A percentile compares a stretch with the other conserved stretches of the same genome.
Conservation (phyloP, 2,113 vertebrate species). For the Silurus meridionalis region DNA sequence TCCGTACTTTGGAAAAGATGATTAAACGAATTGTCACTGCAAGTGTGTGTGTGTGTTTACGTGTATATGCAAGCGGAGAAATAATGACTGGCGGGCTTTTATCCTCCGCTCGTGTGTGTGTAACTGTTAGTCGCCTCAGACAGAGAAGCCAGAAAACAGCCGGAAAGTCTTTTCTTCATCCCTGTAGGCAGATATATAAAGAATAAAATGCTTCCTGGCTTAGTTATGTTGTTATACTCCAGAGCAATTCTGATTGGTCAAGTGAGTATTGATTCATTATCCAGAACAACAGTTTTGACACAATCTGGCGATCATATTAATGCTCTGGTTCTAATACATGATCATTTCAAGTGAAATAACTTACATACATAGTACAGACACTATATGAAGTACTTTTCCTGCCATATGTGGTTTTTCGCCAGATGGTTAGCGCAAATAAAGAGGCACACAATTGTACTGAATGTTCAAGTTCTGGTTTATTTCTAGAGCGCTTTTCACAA, state of each 20-base stretch:
- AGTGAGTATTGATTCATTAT: background rate
- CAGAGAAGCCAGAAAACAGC: slow-evolving; percentile 8
- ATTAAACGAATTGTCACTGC: slow-evolving; percentile 25
- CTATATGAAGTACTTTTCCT: no score
- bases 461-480: no score
- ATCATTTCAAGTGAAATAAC: background rate
- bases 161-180: slow-evolving; percentile 14
- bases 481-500: no score
- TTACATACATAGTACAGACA: background rate
- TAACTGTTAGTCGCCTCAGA: slow-evolving; percentile 25
- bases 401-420: no score
- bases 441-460: no score
- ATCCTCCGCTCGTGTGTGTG: slow-evolving; percentile 31
- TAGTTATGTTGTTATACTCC: background rate
- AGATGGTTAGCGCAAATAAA: no score
- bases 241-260: background rate
- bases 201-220: background rate
- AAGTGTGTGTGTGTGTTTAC: slow-evolving; percentile 13
- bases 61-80: slow-evolving; percentile 24
- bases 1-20: slow-evolving; percentile 8
- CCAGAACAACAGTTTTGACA: background rate
- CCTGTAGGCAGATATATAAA: background rate
- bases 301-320: background rate
- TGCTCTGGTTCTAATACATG: background rate
- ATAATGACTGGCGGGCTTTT: slow-evolving; percentile 46